Evolutionary conservation across 2,888 invertebrate genomes (phyloP), one percentile per base, ranked within the genome.

Genomic region (Physocephala rufipes): DNA sequence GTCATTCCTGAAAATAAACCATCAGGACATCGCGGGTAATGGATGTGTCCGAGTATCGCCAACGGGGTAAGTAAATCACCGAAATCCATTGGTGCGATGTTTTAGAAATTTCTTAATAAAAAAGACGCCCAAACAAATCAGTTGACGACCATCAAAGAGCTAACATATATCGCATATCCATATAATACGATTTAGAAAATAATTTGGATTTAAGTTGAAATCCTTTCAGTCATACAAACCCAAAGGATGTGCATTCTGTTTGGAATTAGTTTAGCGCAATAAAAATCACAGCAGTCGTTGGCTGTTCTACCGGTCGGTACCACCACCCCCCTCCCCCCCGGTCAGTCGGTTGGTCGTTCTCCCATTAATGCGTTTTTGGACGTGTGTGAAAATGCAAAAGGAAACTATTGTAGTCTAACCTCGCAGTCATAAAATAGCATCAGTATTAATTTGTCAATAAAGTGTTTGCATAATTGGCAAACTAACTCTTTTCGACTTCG

Each of bases 31-130:
- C 26, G 3, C 51, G 19, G 15, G 69, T 73, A 63, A 89, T 89
- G 88, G 87, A 89, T 79, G 86, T 86, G 71, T 84, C 86, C 72
- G 88, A 89, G 82, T 89, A 88, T 79, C 84, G 88, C 71, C 85
- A 85, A 79, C 80, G 88, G 81, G 89, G 89, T 89, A 82, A 87
- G 87, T 84, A 66, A 45, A 58, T 45, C 63, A 12, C 19, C 1
- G 3, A n/a, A 24, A 45, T 65, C 62, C n/a, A n/a, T n/a, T n/a
- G n/a, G n/a, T n/a, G n/a, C n/a, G n/a, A 5, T 59, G 30, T 28
- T n/a, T 13, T 28, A 53, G 58, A n/a, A 58, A 13, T 21, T 43
- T 51, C 2, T 68, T 55, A 55, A 13, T 63, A 69, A 53, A 28
- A 43, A 55, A n/a, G n/a, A n/a, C n/a, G n/a, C n/a, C n/a, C n/a